Evolutionary conservation across 1,140 invertebrate species (phyloP).

Genomic region (Drosophila mojavensis): DNA sequence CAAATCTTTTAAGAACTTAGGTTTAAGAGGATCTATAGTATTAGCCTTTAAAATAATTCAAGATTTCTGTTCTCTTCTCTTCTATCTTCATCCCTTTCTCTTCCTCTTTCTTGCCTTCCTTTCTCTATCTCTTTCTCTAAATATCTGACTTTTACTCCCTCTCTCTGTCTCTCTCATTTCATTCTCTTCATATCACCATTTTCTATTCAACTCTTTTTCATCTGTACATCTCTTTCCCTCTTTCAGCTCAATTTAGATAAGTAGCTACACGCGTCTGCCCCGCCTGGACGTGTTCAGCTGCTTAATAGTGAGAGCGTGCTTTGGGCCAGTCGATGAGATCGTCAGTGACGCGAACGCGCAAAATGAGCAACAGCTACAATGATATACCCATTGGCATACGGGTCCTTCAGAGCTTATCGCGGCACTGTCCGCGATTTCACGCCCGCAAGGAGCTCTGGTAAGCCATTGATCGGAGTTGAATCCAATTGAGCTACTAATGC

Average conservation of each 20-base stretch:
- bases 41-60: too few species aligned
- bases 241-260: conserved; percentile 2
- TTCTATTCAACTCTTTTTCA: too few species aligned
- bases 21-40: too few species aligned
- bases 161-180: too few species aligned
- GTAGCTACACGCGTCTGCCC: conserved; percentile 26
- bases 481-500: background rate
- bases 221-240: background rate
- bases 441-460: conserved; percentile 71
- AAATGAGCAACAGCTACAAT: conserved; percentile 81
- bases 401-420: conserved; percentile 61
- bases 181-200: too few species aligned
- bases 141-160: too few species aligned
- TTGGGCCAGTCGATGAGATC: conserved; percentile 64
- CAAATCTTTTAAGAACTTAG: too few species aligned
- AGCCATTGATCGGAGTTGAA: conserved; percentile 21
- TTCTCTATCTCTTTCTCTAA: too few species aligned
- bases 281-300: conserved; percentile 21
- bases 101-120: too few species aligned
- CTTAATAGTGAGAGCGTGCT: background rate
- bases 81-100: too few species aligned
- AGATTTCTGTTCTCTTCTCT: too few species aligned
- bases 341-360: conserved; percentile 62
- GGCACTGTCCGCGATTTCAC: conserved; percentile 66
- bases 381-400: conserved; percentile 78